These are phyloP conservation scores for Bimastos eiseni DNA, from an alignment of 2,888 invertebrate genomes.

Conservation along the genomic window DNA sequence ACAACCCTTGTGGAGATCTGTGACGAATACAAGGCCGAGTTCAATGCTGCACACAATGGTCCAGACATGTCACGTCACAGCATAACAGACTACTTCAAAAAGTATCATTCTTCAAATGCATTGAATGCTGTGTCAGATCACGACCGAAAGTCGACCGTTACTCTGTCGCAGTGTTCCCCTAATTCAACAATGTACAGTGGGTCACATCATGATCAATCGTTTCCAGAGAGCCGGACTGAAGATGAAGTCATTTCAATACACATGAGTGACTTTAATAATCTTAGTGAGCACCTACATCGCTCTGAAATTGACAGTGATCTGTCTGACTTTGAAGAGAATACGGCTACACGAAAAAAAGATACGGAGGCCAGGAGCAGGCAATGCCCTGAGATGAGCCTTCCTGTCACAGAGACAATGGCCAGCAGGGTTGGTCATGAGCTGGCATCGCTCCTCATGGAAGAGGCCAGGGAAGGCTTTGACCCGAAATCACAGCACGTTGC, in stretches of 20 bases:
- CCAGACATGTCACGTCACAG: neutral
- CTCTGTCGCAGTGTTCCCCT: neutral
- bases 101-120: neutral
- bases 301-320: neutral
- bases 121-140: neutral
- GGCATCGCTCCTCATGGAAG: neutral
- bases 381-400: neutral
- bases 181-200: neutral
- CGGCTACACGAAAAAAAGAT: neutral
- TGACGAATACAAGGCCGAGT: neutral
- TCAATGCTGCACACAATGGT: neutral
- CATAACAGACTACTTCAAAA: neutral
- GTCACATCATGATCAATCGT: neutral
- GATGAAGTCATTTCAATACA: neutral
- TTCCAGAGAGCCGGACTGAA: neutral
- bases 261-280: constrained; percentile 4
- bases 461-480: neutral
- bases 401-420: neutral
- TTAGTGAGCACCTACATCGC: neutral
- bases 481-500: neutral
- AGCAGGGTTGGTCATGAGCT: neutral
- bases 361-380: neutral
- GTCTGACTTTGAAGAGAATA: neutral
- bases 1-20: neutral
- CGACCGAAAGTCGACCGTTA: neutral